Conservation (phyloP, 2,888 invertebrate genomes). For the Oxycera nigricornis region DNA sequence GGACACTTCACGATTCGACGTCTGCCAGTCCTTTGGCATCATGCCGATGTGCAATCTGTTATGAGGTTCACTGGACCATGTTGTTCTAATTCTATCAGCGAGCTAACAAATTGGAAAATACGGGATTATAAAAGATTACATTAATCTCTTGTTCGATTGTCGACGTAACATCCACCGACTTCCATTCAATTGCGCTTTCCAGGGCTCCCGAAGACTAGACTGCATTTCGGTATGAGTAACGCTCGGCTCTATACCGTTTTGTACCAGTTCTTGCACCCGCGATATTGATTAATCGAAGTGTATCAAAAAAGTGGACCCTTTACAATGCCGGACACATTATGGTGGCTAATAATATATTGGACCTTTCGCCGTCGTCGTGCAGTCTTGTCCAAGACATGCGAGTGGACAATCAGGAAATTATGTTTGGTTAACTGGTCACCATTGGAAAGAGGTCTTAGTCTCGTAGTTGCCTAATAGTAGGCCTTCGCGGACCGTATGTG, state of each 20-base stretch:
- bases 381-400: slow-evolving; percentile 7
- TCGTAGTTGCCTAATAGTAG: slow-evolving; percentile 37
- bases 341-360: slow-evolving; percentile 1
- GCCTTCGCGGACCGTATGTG: neutral
- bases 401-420: slow-evolving; percentile 45
- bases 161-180: slow-evolving; percentile 1
- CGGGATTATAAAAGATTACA: slow-evolving; percentile 3
- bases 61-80: neutral
- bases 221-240: neutral
- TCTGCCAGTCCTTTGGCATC: neutral
- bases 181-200: slow-evolving; percentile 1
- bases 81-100: neutral
- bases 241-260: neutral
- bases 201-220: neutral
- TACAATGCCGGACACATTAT: neutral
- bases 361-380: slow-evolving; percentile 15
- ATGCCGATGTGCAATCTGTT: neutral
- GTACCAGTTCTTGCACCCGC: neutral
- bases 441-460: slow-evolving; percentile 16
- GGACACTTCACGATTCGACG: neutral
- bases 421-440: slow-evolving; percentile 43
- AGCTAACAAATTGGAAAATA: slow-evolving; percentile 1
- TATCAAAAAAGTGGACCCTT: slow-evolving; percentile 19
- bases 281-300: slow-evolving; percentile 11
- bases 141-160: neutral